Percentiles rank a stretch among this genome's conserved stretches.
phyloP scores from a whole-genome alignment of 2,797 vertebrate genomes.

The Phylloscopus collybita region DNA sequence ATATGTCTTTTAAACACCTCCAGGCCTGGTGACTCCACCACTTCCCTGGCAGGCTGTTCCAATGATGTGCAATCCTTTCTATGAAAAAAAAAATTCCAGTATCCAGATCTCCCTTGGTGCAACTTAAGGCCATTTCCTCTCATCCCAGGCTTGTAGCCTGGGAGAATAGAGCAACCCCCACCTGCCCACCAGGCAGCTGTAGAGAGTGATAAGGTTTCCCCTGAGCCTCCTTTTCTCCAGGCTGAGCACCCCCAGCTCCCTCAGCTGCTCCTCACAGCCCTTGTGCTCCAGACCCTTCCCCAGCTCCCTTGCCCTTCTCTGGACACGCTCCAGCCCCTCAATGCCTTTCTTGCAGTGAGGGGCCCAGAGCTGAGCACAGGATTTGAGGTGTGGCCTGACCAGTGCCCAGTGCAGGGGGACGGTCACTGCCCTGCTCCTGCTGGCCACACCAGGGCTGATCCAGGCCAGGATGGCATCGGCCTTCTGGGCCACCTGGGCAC shows the following conservation, averaged over 20 bases:
- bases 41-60: background rate
- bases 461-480: background rate
- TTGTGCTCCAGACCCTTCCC: background rate
- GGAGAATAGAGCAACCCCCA: background rate
- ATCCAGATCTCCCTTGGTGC: background rate
- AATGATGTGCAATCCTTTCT: background rate
- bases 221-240: background rate
- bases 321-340: background rate
- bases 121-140: background rate
- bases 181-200: accelerated
- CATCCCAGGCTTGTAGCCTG: background rate
- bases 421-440: background rate
- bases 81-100: background rate
- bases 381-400: background rate
- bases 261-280: background rate
- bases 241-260: background rate
- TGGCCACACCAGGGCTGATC: background rate
- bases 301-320: background rate
- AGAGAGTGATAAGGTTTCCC: accelerated
- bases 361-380: background rate
- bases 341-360: background rate
- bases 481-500: background rate
- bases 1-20: background rate
- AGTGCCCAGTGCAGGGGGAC: background rate
- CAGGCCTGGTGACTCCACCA: background rate